These are phyloP conservation scores for Larimichthys polyactis DNA, from an alignment of 2,113 vertebrate species.

Conservation along the genomic window DNA sequence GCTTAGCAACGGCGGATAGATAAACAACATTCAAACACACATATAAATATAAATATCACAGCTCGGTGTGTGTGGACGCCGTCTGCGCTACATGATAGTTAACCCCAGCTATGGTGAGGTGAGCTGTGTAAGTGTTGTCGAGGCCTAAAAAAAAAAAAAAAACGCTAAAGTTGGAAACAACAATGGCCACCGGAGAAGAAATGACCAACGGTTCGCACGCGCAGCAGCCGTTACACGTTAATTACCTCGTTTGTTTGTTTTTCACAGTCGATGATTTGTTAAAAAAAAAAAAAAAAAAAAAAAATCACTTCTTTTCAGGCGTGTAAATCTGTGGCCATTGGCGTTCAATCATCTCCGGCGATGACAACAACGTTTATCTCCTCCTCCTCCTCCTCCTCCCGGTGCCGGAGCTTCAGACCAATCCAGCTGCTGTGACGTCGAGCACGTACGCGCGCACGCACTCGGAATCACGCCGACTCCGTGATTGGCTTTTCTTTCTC, in stretches of 20 bases:
- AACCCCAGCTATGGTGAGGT: no score
- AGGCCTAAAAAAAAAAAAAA: constrained; percentile 36
- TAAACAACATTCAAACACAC: background rate
- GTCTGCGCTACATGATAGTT: fast-evolving
- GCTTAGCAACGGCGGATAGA: constrained; percentile 20
- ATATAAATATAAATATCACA: no score
- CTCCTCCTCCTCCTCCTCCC: constrained; percentile 38
- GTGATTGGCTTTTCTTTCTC: constrained; percentile 60
- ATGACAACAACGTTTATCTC: constrained; percentile 70
- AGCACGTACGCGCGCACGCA: fast-evolving
- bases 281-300: no score
- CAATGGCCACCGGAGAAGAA: constrained; percentile 40
- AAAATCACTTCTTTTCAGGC: constrained; percentile 73
- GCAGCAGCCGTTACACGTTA: background rate
- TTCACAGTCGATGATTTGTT: constrained; percentile 1
- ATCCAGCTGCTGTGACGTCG: constrained; percentile 36
- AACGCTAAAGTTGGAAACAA: constrained; percentile 64
- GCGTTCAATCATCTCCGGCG: constrained; percentile 71
- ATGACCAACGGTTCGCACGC: background rate
- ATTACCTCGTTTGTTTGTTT: constrained; percentile 49
- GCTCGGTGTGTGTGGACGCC: no score
- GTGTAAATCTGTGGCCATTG: constrained; percentile 71
- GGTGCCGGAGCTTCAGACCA: background rate
- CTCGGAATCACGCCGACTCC: fast-evolving
- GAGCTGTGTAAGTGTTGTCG: background rate